Base-by-base conservation (phyloP, 2,888 invertebrate genomes). In the Marronus borbonicus region DNA sequence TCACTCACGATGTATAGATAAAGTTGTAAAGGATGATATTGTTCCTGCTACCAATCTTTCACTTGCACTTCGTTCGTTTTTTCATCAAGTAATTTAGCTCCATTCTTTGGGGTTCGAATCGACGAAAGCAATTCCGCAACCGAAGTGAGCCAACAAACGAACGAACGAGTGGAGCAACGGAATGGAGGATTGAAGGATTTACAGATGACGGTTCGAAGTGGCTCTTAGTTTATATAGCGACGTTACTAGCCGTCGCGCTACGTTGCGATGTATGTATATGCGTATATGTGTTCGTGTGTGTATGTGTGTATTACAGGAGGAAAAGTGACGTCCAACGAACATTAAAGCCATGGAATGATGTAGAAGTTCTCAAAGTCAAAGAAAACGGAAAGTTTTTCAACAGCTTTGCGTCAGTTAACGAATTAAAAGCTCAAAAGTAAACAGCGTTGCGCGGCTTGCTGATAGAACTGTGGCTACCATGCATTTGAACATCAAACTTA, bases 151-250 rank as follows among this genome's bases (percentile, higher is more conserved):
- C 20, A 58, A 20, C 17, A 20, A 58, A 17, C 55, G 55, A 58
- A 55, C 55, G 55, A 55, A 58, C 20, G 55, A 12, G 44, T 12
- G 44, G 12, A 12, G 44, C 12, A 44, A 44, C 62, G 28, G 31
- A 28, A 31, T 62, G 62, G 31, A 31, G 28, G 65, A 66, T 66
- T 66, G 65, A 66, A 66, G 65, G 65, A 66, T 66, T 66, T 66
- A 66, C 39, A 66, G 65, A 66, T 66, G 65, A 66, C 65, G 65
- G 65, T 36, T 14, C 65, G 39, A 66, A 66, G 65, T 66, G 65
- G 65, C 65, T 66, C 44, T 66, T 66, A 66, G 65, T 66, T 66
- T 44, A 66, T 66, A 66, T 20, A 66, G 65, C 10, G 20, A 58
- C 10, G 55, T 58, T 58, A 58, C 55, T 58, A 17, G 17, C n/a